Conservation (phyloP, 2,797 vertebrate species). For the Picus viridis region DNA sequence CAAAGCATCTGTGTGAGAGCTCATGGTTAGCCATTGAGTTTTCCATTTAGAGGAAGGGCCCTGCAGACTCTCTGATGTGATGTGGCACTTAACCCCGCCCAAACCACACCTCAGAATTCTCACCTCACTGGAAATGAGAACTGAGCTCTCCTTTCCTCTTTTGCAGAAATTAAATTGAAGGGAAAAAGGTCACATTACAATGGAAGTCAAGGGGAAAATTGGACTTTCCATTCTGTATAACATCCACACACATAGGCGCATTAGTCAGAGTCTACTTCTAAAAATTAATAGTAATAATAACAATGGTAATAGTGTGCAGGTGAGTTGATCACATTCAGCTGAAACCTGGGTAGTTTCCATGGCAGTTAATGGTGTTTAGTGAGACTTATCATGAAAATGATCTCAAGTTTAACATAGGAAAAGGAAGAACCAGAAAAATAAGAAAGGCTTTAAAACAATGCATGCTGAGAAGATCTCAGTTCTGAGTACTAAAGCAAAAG, state of each 20-base stretch:
- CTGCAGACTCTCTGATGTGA: neutral
- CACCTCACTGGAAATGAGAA: neutral
- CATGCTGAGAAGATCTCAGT: neutral
- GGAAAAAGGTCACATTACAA: neutral
- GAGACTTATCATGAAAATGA: constrained; percentile 42
- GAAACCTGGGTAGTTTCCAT: constrained; percentile 65
- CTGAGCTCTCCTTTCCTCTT: neutral
- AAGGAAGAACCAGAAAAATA: neutral
- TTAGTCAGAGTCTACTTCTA: constrained; percentile 35
- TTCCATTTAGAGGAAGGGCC: neutral
- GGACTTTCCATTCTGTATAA: neutral
- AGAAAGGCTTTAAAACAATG: neutral
- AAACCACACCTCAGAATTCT: neutral
- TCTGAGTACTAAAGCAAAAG: neutral
- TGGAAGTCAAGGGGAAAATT: neutral
- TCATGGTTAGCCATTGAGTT: neutral
- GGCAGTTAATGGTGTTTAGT: constrained; percentile 71
- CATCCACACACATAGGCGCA: neutral
- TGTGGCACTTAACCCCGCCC: neutral
- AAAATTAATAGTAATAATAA: neutral
- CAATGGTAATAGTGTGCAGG: neutral
- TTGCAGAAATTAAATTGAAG: neutral
- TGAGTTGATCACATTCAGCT: constrained; percentile 39
- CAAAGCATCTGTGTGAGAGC: neutral
- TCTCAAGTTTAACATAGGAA: constrained; percentile 22